These are phyloP conservation scores for Apodemus sylvaticus DNA, from an alignment of 2,113 vertebrate species.

Conservation along the genomic window DNA sequence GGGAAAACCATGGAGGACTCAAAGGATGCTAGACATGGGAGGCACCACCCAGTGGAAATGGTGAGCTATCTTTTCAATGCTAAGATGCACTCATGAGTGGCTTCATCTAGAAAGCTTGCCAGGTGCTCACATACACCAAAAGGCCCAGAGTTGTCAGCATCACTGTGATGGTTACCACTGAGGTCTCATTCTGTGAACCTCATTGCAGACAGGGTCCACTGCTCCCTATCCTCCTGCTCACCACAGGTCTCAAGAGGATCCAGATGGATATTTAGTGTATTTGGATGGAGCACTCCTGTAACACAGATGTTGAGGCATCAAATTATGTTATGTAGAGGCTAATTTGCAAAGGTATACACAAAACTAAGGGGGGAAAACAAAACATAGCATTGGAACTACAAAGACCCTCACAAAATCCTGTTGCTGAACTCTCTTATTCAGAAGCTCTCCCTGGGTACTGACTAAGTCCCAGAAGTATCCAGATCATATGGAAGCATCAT, in stretches of 20 bases:
- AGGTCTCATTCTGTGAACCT: neutral
- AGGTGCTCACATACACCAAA: neutral
- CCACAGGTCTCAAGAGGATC: neutral
- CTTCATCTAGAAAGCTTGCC: neutral
- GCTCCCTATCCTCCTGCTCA: neutral
- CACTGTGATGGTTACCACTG: too few relatives aligned
- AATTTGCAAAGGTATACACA: neutral
- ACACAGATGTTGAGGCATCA: neutral
- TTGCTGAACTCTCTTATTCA: fast-evolving
- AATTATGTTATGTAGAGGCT: too few relatives aligned
- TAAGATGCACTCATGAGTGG: neutral
- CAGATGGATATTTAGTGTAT: neutral
- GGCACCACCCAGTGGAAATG: too few relatives aligned
- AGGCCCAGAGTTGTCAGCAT: neutral
- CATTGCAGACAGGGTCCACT: too few relatives aligned
- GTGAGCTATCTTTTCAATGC: neutral
- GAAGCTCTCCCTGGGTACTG: fast-evolving
- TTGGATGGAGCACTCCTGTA: neutral
- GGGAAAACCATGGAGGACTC: neutral
- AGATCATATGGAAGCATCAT: neutral
- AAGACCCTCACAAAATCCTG: too few relatives aligned
- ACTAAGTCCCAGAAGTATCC: fast-evolving
- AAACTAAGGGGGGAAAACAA: too few relatives aligned
- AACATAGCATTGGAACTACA: neutral
- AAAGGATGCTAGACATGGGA: neutral